These are phyloP conservation scores for Aleiodes alternator DNA, from an alignment of 2,888 invertebrate genomes.

Conservation along the genomic window DNA sequence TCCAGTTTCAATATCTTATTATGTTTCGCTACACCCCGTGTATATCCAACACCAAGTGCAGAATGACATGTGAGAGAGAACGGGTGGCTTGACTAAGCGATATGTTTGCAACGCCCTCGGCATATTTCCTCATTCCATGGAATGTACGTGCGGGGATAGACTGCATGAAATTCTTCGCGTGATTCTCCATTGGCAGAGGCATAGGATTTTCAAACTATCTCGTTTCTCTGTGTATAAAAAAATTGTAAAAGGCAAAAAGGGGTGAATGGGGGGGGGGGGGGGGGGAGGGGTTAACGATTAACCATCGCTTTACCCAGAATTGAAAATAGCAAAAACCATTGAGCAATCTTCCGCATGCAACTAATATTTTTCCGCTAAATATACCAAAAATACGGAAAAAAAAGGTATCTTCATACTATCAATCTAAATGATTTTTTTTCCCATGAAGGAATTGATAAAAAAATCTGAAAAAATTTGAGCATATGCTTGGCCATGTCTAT, in stretches of 20 bases:
- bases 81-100: conserved; percentile 21
- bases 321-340: not conserved
- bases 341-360: too few relatives aligned
- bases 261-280: not conserved
- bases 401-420: too few relatives aligned
- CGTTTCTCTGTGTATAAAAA: not conserved
- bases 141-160: not conserved
- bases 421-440: not conserved
- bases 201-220: not conserved
- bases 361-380: too few relatives aligned
- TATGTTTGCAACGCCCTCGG: conserved; percentile 26
- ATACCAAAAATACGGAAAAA: too few relatives aligned
- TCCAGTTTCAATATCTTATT: not conserved
- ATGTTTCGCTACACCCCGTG: conserved; percentile 6
- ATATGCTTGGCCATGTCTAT: too few relatives aligned
- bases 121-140: conserved; percentile 6
- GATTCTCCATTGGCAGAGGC: not conserved
- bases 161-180: not conserved
- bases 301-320: not conserved
- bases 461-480: not conserved
- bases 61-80: conserved; percentile 29
- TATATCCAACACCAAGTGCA: conserved; percentile 18
- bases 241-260: not conserved
- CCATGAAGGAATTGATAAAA: not conserved
- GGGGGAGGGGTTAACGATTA: not conserved